These are phyloP conservation scores for Tachina fera DNA, from an alignment of 2,888 invertebrate species.

Conservation along the genomic window DNA sequence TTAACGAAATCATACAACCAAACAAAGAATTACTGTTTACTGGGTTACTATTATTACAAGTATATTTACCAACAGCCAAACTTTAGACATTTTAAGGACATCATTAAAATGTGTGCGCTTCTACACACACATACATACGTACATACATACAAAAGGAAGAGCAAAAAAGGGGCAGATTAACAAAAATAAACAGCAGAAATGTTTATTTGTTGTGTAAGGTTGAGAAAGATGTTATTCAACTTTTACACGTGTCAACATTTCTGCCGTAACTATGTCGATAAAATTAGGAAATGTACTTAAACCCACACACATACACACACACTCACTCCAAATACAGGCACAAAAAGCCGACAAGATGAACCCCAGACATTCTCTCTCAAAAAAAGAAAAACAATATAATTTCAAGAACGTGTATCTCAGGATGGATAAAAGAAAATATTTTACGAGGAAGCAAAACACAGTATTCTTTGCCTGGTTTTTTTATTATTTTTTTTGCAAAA, in stretches of 20 bases:
- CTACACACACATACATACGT: background rate
- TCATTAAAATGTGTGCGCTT: background rate
- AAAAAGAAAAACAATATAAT: background rate
- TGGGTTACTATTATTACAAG: constrained; percentile 34
- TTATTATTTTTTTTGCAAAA: background rate
- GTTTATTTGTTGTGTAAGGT: constrained; percentile 8
- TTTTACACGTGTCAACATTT: constrained; percentile 67
- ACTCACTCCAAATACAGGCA: background rate
- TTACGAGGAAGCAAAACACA: background rate
- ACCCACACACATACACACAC: constrained; percentile 5
- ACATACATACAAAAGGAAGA: background rate
- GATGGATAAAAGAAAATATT: background rate
- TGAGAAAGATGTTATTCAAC: constrained; percentile 49
- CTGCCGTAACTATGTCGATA: constrained; percentile 52
- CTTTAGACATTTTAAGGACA: constrained; percentile 64
- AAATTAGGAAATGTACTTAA: constrained; percentile 45
- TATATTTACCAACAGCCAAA: constrained; percentile 58
- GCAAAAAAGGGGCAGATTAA: background rate
- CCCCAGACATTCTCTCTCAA: constrained; percentile 22
- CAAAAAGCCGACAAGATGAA: background rate
- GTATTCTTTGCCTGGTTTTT: no score
- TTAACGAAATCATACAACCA: no score
- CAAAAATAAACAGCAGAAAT: background rate
- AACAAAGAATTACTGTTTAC: no score
- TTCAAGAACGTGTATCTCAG: background rate